Conservation (phyloP, 2,113 vertebrate genomes). For the western clawed frog (Xenopus tropicalis) region UCB_Xtro_10.0 CM004447.2:121704501-121705000, state of each 20-base stretch:
- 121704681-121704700: constrained; percentile 12
- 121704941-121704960: constrained; percentile 44
- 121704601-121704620: neutral
- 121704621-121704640: neutral
- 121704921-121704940: constrained; percentile 45
- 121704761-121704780: constrained; percentile 36
- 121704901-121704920: constrained; percentile 46
- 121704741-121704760: constrained; percentile 11
- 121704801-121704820: constrained; percentile 26
- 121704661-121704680: neutral
- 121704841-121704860: constrained; percentile 38
- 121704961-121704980: constrained; percentile 38
- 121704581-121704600: neutral
- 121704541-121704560: too few species aligned
- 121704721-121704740: constrained; percentile 21
- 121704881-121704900: constrained; percentile 43
- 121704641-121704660: neutral
- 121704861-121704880: constrained; percentile 44
- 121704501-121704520: too few species aligned
- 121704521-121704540: too few species aligned
- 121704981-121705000: constrained; percentile 46
- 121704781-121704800: constrained; percentile 29
- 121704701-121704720: constrained; percentile 12
- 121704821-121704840: constrained; percentile 44
- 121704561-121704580: too few species aligned